Evolutionary conservation across 1,140 invertebrate species (phyloP), one percentile per base, ranked within the genome.

Genomic region (Ephestia elutella): DNA sequence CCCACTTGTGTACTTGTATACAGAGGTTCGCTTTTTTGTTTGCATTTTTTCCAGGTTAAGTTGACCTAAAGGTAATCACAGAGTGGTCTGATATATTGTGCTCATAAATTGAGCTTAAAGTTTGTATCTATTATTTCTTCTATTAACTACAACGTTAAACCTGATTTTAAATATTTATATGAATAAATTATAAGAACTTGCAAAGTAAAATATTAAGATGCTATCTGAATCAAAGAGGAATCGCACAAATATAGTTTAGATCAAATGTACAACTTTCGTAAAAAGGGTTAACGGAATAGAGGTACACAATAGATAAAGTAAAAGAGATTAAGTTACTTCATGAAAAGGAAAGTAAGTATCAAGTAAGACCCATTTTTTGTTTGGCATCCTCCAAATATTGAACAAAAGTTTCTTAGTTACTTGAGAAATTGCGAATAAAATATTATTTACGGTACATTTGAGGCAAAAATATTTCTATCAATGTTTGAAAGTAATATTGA

Each of bases 161-260:
- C 7, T 25, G 2, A 3, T 7, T 7, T 25, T 25, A 25, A 25
- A 49, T 49, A 49, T 49, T 49, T 17, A 7, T 3, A 2, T 25
- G 21, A 25, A 25, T 25, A 25, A n/a, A n/a, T n/a, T 25, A n/a
- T 49, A 49, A 18, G 57, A 77, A 63, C 70, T 68, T 77, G 73
- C 74, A 82, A 82, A 80, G n/a, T n/a, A n/a, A n/a, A 81, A 72
- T 73, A 77, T 66, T 78, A 74, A 82, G 81, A 82, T 70, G 73
- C 78, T 69, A 63, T 68, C 56, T 75, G 74, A 80, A 84, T 82
- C 75, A 79, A 71, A 72, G 75, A 73, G 73, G 70, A 74, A 74
- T 79, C 65, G 66, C 75, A 79, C 75, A 86, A 83, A 83, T 80
- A 81, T 78, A 86, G 80, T 84, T 78, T 73, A 79, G 71, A 82